phyloP scores from a whole-genome alignment of 1,140 invertebrate species.

The Drosophila tropicalis region DNA sequence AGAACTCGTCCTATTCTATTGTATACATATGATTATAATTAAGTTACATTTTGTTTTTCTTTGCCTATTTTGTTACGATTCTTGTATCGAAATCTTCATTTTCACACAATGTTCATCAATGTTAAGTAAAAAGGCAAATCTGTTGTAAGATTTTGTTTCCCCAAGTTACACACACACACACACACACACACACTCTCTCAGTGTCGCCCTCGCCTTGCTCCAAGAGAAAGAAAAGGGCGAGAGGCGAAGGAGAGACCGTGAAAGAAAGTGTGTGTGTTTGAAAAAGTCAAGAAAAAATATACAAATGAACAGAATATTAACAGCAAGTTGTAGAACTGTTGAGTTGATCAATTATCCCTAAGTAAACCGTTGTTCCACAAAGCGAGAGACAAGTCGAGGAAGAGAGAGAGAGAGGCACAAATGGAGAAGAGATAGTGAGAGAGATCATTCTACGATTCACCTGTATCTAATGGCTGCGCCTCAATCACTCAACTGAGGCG shows the following conservation, averaged over 20 bases:
- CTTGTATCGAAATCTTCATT: conserved; percentile 42
- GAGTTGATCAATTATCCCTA: conserved; percentile 7
- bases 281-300: neutral
- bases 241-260: no score
- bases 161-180: conserved; percentile 13
- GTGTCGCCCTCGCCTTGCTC: conserved; percentile 21
- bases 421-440: neutral
- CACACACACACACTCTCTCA: conserved; percentile 19
- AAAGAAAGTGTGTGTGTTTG: no score
- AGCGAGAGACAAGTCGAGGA: conserved; percentile 9
- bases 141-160: conserved; percentile 70
- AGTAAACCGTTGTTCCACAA: conserved; percentile 38
- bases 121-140: conserved; percentile 49
- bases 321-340: conserved; percentile 13
- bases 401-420: neutral
- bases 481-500: conserved; percentile 13
- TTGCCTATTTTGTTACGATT: conserved; percentile 60
- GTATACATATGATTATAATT: neutral
- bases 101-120: conserved; percentile 45
- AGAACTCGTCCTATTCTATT: conserved; percentile 57
- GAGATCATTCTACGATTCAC: neutral
- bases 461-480: neutral
- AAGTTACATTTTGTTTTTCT: no score
- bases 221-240: neutral
- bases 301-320: conserved; percentile 4